Evolutionary conservation across 2,797 vertebrate species (phyloP), one percentile per base, ranked within the genome.

Genomic region (Microctenopoma steveboyesi): DNA sequence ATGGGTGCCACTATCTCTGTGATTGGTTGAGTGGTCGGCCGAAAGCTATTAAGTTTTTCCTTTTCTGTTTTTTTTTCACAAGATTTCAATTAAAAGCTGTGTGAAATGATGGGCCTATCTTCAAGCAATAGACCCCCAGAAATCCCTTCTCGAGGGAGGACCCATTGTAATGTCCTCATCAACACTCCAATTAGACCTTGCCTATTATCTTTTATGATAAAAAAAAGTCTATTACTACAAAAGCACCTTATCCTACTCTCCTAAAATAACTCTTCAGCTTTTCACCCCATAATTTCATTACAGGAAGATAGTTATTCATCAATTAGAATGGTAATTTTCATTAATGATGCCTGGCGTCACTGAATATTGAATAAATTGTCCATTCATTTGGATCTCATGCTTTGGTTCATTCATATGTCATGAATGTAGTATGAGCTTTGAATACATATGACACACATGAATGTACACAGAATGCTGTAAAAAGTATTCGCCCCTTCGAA

Each of bases 61-160:
- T 63, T 73, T 71, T 76, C 59, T 67, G 8, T 77, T 79, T 86
- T 79, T 80, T 79, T 88, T 80, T 80, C 54, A 40, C 49, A 79
- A 70, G 82, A 89, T 92, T 94, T 94, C 91, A 93, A 94, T 94
- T 94, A 92, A 92, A 94, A 87, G 74, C 76, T 59, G 54, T 78
- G 78, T 30, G 54, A 86, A 90, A 85, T 76, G 68, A 71, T 61
- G 74, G 85, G 61, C 67, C 82, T 93, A 90, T 93, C 89, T 92
- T 86, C 73, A 84, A 90, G 87, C n/a, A 81, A 85, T 89, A 87
- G 87, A 88, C 64, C 79, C 65, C 64, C 58, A 83, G 73, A 90
- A 89, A 86, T 88, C 84, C 86, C 84, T 80, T 65, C 91, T 89
- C 86, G 14, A 56, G 84, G 89, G 88, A 85, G 78, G 82, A 79